Evolutionary conservation across 2,888 invertebrate species (phyloP).

Genomic region (Amorpha juglandis): DNA sequence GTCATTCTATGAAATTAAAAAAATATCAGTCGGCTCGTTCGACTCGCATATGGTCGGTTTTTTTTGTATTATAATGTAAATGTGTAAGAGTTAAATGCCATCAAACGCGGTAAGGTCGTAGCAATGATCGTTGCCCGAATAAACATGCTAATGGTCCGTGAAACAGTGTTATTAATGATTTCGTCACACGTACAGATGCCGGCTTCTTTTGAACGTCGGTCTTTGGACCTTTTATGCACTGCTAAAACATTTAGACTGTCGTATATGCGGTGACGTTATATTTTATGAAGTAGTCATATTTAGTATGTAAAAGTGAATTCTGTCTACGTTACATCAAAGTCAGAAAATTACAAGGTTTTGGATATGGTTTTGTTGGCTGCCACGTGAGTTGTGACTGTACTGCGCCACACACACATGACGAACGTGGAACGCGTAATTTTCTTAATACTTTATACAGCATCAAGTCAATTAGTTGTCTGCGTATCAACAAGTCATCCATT

Average conservation of each 20-base stretch:
- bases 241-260: neutral
- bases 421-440: no score
- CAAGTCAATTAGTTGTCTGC: no score
- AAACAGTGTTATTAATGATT: constrained; percentile 13
- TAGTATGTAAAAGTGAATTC: neutral
- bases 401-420: no score
- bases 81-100: neutral
- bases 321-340: neutral
- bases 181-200: neutral
- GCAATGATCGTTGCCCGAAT: constrained; percentile 14
- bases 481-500: no score
- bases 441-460: no score
- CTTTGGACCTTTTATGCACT: neutral
- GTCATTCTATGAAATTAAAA: no score
- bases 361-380: no score
- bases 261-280: neutral
- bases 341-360: no score
- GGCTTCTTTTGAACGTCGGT: neutral
- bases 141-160: constrained; percentile 1
- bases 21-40: no score
- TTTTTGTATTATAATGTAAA: no score
- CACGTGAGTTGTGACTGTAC: no score
- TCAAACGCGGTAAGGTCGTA: constrained; percentile 5
- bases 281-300: neutral
- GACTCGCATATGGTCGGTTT: no score